Conservation (phyloP, 2,888 invertebrate species). For the Lepeophtheirus nordmannii region DNA sequence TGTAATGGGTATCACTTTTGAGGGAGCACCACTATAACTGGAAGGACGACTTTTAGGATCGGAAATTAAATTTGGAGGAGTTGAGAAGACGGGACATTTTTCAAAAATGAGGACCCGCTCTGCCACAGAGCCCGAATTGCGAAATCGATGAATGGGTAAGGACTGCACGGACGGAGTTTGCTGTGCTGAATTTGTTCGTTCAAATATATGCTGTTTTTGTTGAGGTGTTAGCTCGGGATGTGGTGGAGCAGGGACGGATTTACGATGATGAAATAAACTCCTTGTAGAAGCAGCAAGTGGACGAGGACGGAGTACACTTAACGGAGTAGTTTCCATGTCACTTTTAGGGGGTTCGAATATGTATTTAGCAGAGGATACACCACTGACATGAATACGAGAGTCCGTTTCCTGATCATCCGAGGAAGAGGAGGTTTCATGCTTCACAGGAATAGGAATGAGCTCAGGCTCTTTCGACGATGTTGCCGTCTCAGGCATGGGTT, state of each 20-base stretch:
- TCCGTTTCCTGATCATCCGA: slow-evolving; percentile 14
- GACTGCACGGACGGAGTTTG: slow-evolving; percentile 27
- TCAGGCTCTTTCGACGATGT: not conserved
- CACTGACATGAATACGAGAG: slow-evolving; percentile 15
- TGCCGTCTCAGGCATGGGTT: not conserved
- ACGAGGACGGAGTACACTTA: not conserved
- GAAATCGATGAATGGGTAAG: slow-evolving; percentile 63
- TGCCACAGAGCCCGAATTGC: slow-evolving; percentile 75
- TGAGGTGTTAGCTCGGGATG: slow-evolving; percentile 50
- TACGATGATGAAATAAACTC: slow-evolving; percentile 12
- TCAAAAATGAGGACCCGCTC: slow-evolving; percentile 79
- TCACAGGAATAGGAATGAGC: not conserved
- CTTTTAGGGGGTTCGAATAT: slow-evolving; percentile 20
- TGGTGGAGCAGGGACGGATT: slow-evolving; percentile 33
- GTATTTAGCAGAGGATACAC: slow-evolving; percentile 13
- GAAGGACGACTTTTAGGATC: not conserved
- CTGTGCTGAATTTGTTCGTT: slow-evolving; percentile 27
- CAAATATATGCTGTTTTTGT: slow-evolving; percentile 42
- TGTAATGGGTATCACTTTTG: not conserved
- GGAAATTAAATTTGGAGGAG: not conserved
- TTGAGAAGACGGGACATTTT: slow-evolving; percentile 45
- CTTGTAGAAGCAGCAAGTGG: not conserved
- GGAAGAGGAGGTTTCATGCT: slow-evolving; percentile 22
- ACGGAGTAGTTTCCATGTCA: not conserved
- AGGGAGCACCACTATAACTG: not conserved